phyloP scores from a whole-genome alignment of 2,888 invertebrate species.

The Lacanobia wlatinum region DNA sequence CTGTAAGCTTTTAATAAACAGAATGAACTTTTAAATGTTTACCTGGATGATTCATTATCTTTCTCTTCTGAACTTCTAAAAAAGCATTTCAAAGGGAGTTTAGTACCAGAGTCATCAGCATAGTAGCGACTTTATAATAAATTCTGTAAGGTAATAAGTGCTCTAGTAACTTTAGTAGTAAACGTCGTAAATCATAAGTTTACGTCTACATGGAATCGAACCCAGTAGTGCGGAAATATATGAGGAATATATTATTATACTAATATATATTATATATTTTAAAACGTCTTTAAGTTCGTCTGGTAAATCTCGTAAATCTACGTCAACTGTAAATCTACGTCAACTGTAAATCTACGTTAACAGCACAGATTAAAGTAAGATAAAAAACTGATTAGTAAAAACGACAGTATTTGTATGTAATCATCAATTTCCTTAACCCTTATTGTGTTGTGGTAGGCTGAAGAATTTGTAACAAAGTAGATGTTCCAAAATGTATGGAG shows the following conservation, averaged over 20 bases:
- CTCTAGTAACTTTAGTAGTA: conserved; percentile 26
- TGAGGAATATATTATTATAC: conserved; percentile 20
- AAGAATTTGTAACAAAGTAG: background rate
- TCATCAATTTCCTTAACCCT: background rate
- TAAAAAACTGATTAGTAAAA: background rate
- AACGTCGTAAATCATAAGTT: conserved; percentile 53
- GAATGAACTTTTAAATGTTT: background rate
- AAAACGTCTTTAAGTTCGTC: conserved; percentile 1
- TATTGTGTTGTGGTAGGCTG: background rate
- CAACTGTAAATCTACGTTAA: background rate
- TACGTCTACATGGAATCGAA: conserved; percentile 43
- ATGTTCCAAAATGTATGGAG: too few relatives aligned
- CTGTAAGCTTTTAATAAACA: background rate
- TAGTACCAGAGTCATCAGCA: conserved; percentile 31
- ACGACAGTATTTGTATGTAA: too few relatives aligned
- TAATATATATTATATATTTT: conserved; percentile 4
- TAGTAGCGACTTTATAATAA: conserved; percentile 17
- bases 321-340: background rate
- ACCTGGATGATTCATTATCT: conserved; percentile 1
- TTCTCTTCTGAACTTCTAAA: background rate
- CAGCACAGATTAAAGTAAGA: background rate
- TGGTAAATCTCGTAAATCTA: conserved; percentile 13
- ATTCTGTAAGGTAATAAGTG: conserved; percentile 33
- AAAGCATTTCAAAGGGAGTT: background rate
- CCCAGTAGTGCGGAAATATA: conserved; percentile 27